Conservation (phyloP, 2,888 invertebrate genomes). For the Monopis laevigella region DNA sequence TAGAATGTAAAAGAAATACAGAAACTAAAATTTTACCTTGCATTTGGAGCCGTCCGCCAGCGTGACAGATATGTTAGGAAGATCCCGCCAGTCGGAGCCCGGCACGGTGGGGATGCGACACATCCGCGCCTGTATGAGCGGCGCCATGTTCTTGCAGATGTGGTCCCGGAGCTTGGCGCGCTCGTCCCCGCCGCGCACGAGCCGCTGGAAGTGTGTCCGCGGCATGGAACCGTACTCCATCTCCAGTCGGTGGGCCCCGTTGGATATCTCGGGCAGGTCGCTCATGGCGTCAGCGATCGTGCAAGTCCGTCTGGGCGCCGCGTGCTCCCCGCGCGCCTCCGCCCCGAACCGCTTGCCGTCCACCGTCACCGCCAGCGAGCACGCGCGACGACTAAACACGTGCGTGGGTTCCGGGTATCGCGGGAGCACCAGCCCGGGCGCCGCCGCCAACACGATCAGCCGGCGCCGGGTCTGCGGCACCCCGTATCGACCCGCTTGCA, state of each 20-base stretch:
- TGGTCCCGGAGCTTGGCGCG: slow-evolving; percentile 74
- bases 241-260: slow-evolving; percentile 75
- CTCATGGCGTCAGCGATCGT: slow-evolving; percentile 86
- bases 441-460: slow-evolving; percentile 82
- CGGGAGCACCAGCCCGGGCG: slow-evolving; percentile 79
- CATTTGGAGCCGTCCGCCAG: slow-evolving; percentile 75
- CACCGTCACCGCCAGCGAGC: slow-evolving; percentile 58
- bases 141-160: slow-evolving; percentile 85
- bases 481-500: slow-evolving; percentile 88
- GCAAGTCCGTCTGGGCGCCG: slow-evolving; percentile 80
- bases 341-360: slow-evolving; percentile 58
- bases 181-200: slow-evolving; percentile 70
- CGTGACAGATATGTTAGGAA: slow-evolving; percentile 79
- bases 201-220: slow-evolving; percentile 78
- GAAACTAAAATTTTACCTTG: slow-evolving; percentile 42
- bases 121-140: slow-evolving; percentile 81
- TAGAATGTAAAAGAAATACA: not conserved
- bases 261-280: slow-evolving; percentile 79
- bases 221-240: slow-evolving; percentile 78
- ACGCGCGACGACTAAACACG: slow-evolving; percentile 76
- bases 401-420: slow-evolving; percentile 82
- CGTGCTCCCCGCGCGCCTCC: slow-evolving; percentile 70
- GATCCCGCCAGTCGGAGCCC: slow-evolving; percentile 87
- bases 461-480: slow-evolving; percentile 83
- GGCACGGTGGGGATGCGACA: slow-evolving; percentile 75